Base-by-base conservation (phyloP, 2,888 invertebrate species). In the Orgyia antiqua region DNA sequence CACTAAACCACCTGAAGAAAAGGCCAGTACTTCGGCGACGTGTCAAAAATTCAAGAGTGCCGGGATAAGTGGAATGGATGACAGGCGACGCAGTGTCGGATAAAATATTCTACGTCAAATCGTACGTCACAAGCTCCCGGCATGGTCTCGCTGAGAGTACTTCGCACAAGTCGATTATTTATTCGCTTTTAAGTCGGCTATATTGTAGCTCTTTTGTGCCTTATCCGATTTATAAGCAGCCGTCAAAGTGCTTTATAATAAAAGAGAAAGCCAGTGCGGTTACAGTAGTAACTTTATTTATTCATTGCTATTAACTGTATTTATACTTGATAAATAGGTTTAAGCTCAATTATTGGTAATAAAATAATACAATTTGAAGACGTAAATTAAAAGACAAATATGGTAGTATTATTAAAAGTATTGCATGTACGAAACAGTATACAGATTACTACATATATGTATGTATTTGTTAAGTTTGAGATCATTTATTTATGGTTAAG, bases 21-120 rank as follows among this genome's bases (percentile, higher is more conserved):
- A 78, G 78, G 73, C 68, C 72, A 75, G 67, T 55, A 63, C 60
- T 64, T 61, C 67, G 67, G 65, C 59, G 68, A 68, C 70, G 72
- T 80, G 82, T 83, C 86, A 83, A 84, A 86, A 84, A 84, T 83
- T 83, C 80, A 80, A 75, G 74, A 77, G 70, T 66, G 67, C 69
- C 62, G 64, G 79, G 77, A 75, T 84, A 86, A 86, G 86, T 83
- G 84, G 80, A 84, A 86, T 80, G 71, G 75, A 86, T 83, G 77
- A 76, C 68, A 67, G 55, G 62, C 63, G 69, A 64, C 70, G 70
- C 63, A 63, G 65, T 51, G 61, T 65, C 68, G 68, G 75, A 78
- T 86, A 83, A 84, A 86, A 83, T 80, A 86, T 84, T 83, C 78
- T 72, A 68, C 72, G 74, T 80, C 80, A 82, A 80, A 83, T 75